phyloP scores from a whole-genome alignment of 1,140 invertebrate genomes.

The Thaumatotibia leucotreta region DNA sequence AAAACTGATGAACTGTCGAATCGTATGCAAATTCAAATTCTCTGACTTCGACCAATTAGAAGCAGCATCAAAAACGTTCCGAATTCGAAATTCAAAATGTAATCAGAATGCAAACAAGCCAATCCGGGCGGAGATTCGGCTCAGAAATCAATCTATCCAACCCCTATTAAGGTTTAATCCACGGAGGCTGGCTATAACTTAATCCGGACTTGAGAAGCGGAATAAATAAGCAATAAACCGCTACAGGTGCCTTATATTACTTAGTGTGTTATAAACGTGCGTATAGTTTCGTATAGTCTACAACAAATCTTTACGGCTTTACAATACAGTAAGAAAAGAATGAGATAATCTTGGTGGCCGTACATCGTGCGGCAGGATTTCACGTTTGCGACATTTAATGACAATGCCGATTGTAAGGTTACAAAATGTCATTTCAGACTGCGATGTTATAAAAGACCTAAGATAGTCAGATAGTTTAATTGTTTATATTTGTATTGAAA shows the following conservation, averaged over 20 bases:
- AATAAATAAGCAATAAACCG: constrained; percentile 71
- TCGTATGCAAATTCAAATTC: not conserved
- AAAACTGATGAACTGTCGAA: not conserved
- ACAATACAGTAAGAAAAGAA: too few relatives aligned
- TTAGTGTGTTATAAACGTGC: constrained; percentile 32
- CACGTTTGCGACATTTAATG: not conserved
- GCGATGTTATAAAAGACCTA: too few relatives aligned
- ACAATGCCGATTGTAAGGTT: too few relatives aligned
- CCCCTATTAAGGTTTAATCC: constrained; percentile 71
- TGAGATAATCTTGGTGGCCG: too few relatives aligned
- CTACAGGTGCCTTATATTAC: constrained; percentile 56
- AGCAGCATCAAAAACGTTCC: constrained; percentile 2
- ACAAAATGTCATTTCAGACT: too few relatives aligned
- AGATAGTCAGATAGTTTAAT: too few relatives aligned
- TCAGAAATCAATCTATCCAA: constrained; percentile 68
- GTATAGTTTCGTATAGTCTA: not conserved
- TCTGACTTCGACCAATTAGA: not conserved
- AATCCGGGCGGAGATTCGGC: constrained; percentile 36
- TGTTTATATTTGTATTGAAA: too few relatives aligned
- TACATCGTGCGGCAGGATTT: not conserved
- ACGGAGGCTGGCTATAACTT: constrained; percentile 70
- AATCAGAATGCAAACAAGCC: constrained; percentile 22
- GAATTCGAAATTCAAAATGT: constrained; percentile 19
- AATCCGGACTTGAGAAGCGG: constrained; percentile 63
- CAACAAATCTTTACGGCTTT: too few relatives aligned